phyloP scores from a whole-genome alignment of 2,797 vertebrate genomes.

The Poeciliopsis presidionis region DNA sequence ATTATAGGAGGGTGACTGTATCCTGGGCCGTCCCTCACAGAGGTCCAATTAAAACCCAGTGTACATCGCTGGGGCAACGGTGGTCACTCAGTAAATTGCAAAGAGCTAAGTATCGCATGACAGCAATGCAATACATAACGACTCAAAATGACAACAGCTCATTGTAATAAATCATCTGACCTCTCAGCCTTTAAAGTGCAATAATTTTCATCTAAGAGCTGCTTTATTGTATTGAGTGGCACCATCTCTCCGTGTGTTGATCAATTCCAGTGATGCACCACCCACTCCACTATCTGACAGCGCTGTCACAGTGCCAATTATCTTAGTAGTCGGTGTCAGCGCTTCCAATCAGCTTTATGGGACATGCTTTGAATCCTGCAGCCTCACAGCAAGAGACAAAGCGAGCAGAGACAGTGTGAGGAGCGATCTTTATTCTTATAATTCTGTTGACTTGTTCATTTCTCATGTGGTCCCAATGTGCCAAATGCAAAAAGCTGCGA shows the following conservation, averaged over 20 bases:
- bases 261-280: conserved; percentile 59
- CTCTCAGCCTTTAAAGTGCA: conserved; percentile 64
- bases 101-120: conserved; percentile 59
- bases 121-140: conserved; percentile 54
- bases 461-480: conserved; percentile 18
- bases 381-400: conserved; percentile 27
- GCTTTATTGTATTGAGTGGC: conserved; percentile 68
- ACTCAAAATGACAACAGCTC: conserved; percentile 59
- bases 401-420: conserved; percentile 17
- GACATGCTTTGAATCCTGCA: conserved; percentile 53
- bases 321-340: conserved; percentile 65
- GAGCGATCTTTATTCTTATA: conserved; percentile 41
- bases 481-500: conserved; percentile 26
- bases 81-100: conserved; percentile 64
- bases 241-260: conserved; percentile 59
- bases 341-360: conserved; percentile 66
- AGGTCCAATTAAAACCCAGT: conserved; percentile 45
- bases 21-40: conserved; percentile 41
- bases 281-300: conserved; percentile 68
- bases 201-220: conserved; percentile 67
- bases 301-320: conserved; percentile 67
- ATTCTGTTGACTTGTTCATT: conserved; percentile 46
- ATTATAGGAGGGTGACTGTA: conserved; percentile 48
- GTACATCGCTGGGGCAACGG: conserved; percentile 43
- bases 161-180: conserved; percentile 67